Evolutionary conservation across 2,888 invertebrate genomes (phyloP), one percentile per base, ranked within the genome.

Genomic region (Strigamia transsilvanica): DNA sequence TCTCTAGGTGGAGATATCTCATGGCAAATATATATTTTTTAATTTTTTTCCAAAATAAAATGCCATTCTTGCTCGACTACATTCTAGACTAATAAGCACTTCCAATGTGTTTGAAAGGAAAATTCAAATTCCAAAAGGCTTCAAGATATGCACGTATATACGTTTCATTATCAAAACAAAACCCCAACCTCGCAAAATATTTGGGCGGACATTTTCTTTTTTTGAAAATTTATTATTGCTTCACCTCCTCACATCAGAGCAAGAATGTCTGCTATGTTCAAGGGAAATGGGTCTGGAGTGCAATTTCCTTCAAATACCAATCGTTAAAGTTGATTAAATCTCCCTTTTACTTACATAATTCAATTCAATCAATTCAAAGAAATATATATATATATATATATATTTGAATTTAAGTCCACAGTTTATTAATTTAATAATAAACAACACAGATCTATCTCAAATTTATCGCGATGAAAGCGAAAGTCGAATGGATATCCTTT

Each of bases 231-330:
- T 38, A 38, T 38, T 38, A 38, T 38, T 38, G 38, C 78, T n/a
- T 34, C 78, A 77, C 23, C 79, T 38, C 46, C 41, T 38, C 4
- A 18, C 41, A 12, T n/a, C n/a, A n/a, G n/a, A 10, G 12, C 27
- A 79, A 79, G 79, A 46, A 46, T 41, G 79, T 12, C 7, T 12
- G 79, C 42, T 41, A 46, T 79, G 79, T 34, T 2, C 4, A 9
- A 79, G 15, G 32, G 23, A 79, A 34, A 79, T 46, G 78, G 18
- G 38, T 77, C 38, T 23, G 18, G 23, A 41, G 13, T 23, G 21
- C 46, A 15, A 46, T 79, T 79, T 79, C 46, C 79, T 79, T 79
- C 34, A 41, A 41, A 79, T 15, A 10, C 15, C 79, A 79, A 23
- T 79, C 41, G 41, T 32, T 41, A 38, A 79, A 46, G 15, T 41